Base-by-base conservation (phyloP, 92 coral and sea anemone species). In the Isaurus tuberculatus region DNA sequence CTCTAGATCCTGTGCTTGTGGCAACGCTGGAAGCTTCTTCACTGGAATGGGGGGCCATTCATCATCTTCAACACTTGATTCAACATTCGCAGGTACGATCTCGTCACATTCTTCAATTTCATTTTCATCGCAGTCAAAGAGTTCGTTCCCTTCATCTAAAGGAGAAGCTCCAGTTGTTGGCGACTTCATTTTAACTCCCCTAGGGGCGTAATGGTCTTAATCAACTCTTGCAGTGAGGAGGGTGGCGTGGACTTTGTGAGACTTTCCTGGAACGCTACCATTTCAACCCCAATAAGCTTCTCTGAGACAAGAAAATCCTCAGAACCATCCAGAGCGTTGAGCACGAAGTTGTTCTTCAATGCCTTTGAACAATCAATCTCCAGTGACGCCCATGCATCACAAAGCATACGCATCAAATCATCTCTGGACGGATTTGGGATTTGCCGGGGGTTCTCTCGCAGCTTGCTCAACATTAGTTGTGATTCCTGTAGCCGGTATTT, bases 391-490 rank as follows among this genome's bases (percentile, higher is more conserved):
- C 65, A 80, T 17, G 72, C 72, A 46, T 80, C 72, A 30, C 63
- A 64, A 48, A 64, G 55, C 64, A 65, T 80, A 34, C 42, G 64
- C 75, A 80, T 80, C 53, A 80, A 34, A 64, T 65, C 85, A 65
- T 79, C 72, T 61, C 85, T 46, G 44, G 85, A 65, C 25, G 85
- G 72, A 17, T 42, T 60, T 60, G 85, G 85, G 55, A 80, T 80
- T 80, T 80, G 16, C 51, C 23, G 75, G 58, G 85, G 75, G 71
- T 65, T 80, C 60, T 80, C 85, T 30, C 75, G 85, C 53, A 80
- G 85, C 85, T 80, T 74, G 40, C 17, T 65, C 85, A 80, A 80
- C 85, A 80, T 80, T 27, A 65, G 85, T 69, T 80, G 85, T 19
- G 72, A 80, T 46, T 80, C 72, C 23, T 64, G 72, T 31, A 36